Evolutionary conservation across 2,113 vertebrate species (phyloP), one percentile per base, ranked within the genome.

Genomic region (Strix aluco): DNA sequence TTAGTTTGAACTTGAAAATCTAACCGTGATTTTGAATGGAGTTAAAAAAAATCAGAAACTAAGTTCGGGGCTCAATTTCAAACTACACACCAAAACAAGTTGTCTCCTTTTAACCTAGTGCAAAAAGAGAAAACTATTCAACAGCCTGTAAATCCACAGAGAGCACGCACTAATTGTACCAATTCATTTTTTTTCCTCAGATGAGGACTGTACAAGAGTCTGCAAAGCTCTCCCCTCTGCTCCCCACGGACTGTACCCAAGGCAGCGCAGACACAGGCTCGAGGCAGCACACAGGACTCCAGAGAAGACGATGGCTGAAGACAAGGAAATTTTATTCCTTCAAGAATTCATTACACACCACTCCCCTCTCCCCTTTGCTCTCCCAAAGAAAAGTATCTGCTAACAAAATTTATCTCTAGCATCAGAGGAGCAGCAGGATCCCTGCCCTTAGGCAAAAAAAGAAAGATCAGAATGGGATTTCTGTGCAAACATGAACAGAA

Each of bases 391-490:
- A 85, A 93, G 63, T 21, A 80, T 86, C 89, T 92, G 89, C 91
- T 83, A 80, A 73, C 87, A 94, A 83, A 95, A 94, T 91, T 82
- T 91, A 91, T 94, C 91, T 93, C 42, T 2, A 4, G 74, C 79
- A 92, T 95, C 96, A 94, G 78, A 87, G 69, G 58, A 94, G 81
- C 94, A 92, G 94, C 83, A 89, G 92, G 92, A 97, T 91, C 74
- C 75, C 93, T 78, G 79, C 94, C 93, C 89, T 82, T 5, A 36
- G 89, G 95, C 85, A 93, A 66, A 88, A 94, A 81, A 7, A 83
- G 72, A 23, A 51, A 93, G 86, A 88, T 89, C 93, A 83, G 89
- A 88, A 85, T 4, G 16, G 81, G 89, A 95, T 95, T 95, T 94
- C 89, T 88, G 87, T 46, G 79, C 91, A 96, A 93, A 96, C 84